Conservation (phyloP, 2,113 vertebrate genomes). For the Saguinus midas region DNA sequence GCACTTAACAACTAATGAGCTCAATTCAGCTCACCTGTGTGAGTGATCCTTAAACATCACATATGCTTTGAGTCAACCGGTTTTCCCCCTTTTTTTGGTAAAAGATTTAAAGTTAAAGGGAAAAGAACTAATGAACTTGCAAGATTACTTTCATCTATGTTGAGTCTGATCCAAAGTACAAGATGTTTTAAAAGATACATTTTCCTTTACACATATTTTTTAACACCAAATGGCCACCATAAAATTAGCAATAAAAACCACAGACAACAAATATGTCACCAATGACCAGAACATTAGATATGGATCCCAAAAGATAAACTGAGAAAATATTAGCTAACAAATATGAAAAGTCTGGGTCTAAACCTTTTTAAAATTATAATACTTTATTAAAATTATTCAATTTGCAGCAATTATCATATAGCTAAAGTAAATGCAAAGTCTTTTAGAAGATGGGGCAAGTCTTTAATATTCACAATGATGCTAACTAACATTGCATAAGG, state of each 20-base stretch:
- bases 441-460: not conserved
- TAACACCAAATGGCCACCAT: slow-evolving; percentile 11
- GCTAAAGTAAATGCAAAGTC: not conserved
- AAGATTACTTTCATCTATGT: not conserved
- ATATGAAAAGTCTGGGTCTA: not conserved
- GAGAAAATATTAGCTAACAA: slow-evolving; percentile 9
- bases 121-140: not conserved
- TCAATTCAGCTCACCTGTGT: slow-evolving; percentile 79
- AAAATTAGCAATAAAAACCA: slow-evolving; percentile 13
- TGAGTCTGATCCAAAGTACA: slow-evolving; percentile 26
- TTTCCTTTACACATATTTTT: slow-evolving; percentile 41
- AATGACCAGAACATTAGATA: not conserved
- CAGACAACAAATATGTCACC: not conserved
- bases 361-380: not conserved
- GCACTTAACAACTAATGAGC: slow-evolving; percentile 83
- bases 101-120: not conserved
- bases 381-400: not conserved
- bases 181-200: slow-evolving; percentile 9
- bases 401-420: not conserved
- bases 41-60: slow-evolving; percentile 77
- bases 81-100: not conserved
- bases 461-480: not conserved
- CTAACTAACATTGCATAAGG: not conserved
- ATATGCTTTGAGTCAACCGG: slow-evolving; percentile 82
- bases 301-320: not conserved